phyloP scores from a whole-genome alignment of 2,888 invertebrate genomes.

The Branchellion lobata region DNA sequence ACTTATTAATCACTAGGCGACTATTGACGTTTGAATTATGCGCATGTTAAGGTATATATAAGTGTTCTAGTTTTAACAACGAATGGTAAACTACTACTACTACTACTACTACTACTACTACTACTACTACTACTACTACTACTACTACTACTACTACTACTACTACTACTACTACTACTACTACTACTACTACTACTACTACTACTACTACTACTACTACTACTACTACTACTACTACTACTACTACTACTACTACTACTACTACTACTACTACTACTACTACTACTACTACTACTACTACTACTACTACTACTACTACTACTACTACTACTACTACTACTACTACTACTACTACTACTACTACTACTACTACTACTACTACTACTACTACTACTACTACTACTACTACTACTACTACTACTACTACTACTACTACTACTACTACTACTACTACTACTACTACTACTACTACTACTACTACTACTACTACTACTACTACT shows the following conservation, averaged over 20 bases:
- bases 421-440: slow-evolving; percentile 3
- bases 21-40: no score
- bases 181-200: slow-evolving; percentile 14
- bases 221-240: slow-evolving; percentile 7
- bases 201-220: slow-evolving; percentile 11
- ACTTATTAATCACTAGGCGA: no score
- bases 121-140: slow-evolving; percentile 14
- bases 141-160: slow-evolving; percentile 14
- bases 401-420: slow-evolving; percentile 14
- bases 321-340: slow-evolving; percentile 14
- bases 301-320: slow-evolving; percentile 3
- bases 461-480: slow-evolving; percentile 33
- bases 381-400: slow-evolving; percentile 14
- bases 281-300: background rate
- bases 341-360: slow-evolving; percentile 14
- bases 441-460: slow-evolving; percentile 17
- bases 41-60: no score
- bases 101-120: slow-evolving; percentile 14
- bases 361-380: slow-evolving; percentile 11
- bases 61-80: background rate
- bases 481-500: slow-evolving; percentile 37
- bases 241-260: slow-evolving; percentile 7
- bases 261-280: slow-evolving; percentile 11
- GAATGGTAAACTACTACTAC: no score
- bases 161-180: slow-evolving; percentile 3